phyloP scores from a whole-genome alignment of 2,888 invertebrate genomes.

The Penaeus monodon region DNA sequence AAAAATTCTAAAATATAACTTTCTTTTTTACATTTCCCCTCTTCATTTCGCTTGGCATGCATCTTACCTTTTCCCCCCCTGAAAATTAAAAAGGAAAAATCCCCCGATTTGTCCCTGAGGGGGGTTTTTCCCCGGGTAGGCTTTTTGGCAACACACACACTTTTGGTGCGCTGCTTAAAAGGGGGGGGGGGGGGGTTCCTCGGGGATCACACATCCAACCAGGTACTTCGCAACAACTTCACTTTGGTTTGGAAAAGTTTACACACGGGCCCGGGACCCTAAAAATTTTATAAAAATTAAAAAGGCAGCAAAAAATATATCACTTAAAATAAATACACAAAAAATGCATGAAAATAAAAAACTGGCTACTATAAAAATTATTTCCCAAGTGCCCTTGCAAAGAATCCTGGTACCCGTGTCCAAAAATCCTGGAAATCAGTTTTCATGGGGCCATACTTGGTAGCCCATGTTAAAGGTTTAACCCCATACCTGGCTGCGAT shows the following conservation, averaged over 20 bases:
- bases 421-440: conserved; percentile 33
- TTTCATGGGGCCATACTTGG: conserved; percentile 6
- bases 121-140: conserved; percentile 35
- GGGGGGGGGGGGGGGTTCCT: conserved; percentile 37
- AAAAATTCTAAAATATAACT: too few species aligned
- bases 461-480: too few species aligned
- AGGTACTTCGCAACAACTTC: conserved; percentile 46
- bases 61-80: not conserved
- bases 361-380: conserved; percentile 7
- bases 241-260: conserved; percentile 46
- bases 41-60: too few species aligned
- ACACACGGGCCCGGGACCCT: conserved; percentile 44
- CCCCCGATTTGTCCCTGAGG: conserved; percentile 32
- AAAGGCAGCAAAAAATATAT: conserved; percentile 47
- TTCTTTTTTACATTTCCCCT: too few species aligned
- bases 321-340: conserved; percentile 44
- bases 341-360: conserved; percentile 42
- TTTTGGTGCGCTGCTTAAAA: conserved; percentile 50
- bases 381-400: conserved; percentile 32
- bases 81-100: not conserved
- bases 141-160: conserved; percentile 42
- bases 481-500: too few species aligned
- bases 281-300: conserved; percentile 33
- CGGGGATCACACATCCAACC: conserved; percentile 48
- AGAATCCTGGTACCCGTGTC: conserved; percentile 37